Evolutionary conservation across 2,888 invertebrate species (phyloP).

Genomic region (Polia nebulosa): DNA sequence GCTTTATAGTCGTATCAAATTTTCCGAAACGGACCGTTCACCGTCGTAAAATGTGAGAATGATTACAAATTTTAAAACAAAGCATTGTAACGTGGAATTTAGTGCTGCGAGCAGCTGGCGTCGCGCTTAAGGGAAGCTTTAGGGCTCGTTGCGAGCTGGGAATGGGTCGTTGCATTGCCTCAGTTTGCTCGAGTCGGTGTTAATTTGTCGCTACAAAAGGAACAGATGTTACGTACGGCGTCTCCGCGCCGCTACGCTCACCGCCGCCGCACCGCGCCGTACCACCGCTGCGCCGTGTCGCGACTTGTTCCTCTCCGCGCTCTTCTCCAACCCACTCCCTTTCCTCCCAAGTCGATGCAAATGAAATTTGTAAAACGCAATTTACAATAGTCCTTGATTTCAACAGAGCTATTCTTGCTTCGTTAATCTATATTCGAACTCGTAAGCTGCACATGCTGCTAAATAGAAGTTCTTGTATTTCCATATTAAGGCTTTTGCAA

Average conservation of each 20-base stretch:
- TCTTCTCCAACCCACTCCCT: conserved; percentile 15
- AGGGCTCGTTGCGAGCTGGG: conserved; percentile 83
- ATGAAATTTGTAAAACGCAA: neutral
- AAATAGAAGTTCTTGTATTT: neutral
- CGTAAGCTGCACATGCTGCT: neutral
- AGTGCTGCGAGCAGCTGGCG: conserved; percentile 87
- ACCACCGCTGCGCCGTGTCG: conserved; percentile 65
- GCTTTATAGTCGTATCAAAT: conserved; percentile 90
- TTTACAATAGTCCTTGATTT: conserved; percentile 5
- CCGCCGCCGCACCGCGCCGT: conserved; percentile 33
- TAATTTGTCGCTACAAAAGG: conserved; percentile 87
- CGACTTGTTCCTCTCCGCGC: conserved; percentile 58
- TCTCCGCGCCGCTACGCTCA: conserved; percentile 52
- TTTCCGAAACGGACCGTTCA: conserved; percentile 90
- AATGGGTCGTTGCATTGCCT: conserved; percentile 85
- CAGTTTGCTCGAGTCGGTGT: conserved; percentile 85
- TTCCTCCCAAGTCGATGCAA: conserved; percentile 5
- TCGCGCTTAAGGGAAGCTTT: conserved; percentile 86
- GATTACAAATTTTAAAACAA: conserved; percentile 91
- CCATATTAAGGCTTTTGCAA: neutral
- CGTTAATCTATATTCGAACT: neutral
- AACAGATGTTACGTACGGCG: conserved; percentile 84
- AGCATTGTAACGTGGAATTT: conserved; percentile 89
- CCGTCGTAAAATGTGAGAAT: conserved; percentile 90
- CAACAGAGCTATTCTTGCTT: neutral